Evolutionary conservation across 1,140 invertebrate species (phyloP).

Genomic region (Mya arenaria): DNA sequence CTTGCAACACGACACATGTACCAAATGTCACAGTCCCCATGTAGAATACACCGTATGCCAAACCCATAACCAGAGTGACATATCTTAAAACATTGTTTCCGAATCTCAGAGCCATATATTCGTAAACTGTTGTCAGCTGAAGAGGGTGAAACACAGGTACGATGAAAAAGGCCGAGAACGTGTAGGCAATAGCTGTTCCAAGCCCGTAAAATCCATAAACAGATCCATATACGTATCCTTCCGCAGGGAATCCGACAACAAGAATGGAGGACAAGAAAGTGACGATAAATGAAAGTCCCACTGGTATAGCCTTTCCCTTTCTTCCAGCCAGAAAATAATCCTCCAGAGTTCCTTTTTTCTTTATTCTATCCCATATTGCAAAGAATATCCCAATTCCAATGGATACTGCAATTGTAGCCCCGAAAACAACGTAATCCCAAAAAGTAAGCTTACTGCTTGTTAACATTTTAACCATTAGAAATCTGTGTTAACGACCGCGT

Average conservation of each 20-base stretch:
- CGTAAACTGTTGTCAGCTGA: slow-evolving; percentile 92
- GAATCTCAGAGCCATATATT: slow-evolving; percentile 75
- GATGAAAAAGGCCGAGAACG: slow-evolving; percentile 88
- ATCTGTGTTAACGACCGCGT: too few relatives aligned
- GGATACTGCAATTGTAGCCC: slow-evolving; percentile 48
- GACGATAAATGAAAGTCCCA: slow-evolving; percentile 73
- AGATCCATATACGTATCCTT: slow-evolving; percentile 69
- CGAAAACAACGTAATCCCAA: slow-evolving; percentile 64
- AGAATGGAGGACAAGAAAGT: slow-evolving; percentile 97
- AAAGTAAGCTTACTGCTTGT: too few relatives aligned
- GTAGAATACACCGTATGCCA: background rate
- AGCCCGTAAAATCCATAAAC: slow-evolving; percentile 54
- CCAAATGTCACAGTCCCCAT: background rate
- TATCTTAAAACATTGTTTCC: slow-evolving; percentile 12
- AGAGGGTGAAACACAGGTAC: slow-evolving; percentile 94
- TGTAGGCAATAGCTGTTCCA: slow-evolving; percentile 88
- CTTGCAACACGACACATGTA: background rate
- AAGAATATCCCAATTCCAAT: slow-evolving; percentile 90
- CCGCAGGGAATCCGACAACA: slow-evolving; percentile 85
- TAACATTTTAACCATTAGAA: too few relatives aligned
- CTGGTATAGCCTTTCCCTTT: slow-evolving; percentile 85
- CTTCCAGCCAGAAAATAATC: slow-evolving; percentile 90
- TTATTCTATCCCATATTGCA: slow-evolving; percentile 89
- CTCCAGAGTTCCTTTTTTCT: slow-evolving; percentile 85
- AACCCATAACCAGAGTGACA: background rate